Evolutionary conservation across 2,888 invertebrate species (phyloP).

Genomic region (Lepidocyrtinus sp.): DNA sequence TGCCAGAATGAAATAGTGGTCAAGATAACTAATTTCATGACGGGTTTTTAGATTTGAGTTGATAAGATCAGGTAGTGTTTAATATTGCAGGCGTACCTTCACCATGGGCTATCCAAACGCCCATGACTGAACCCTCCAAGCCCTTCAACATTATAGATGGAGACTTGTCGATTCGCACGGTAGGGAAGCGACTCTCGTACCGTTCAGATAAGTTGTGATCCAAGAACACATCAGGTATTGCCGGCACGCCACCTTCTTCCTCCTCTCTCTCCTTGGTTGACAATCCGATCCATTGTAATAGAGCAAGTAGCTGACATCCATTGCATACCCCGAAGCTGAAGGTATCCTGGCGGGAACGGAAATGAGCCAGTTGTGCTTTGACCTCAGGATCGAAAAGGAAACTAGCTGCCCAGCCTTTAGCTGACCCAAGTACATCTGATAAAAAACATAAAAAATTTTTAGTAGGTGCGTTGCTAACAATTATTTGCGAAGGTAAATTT

Average conservation of each 20-base stretch:
- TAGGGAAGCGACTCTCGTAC: slow-evolving; percentile 87
- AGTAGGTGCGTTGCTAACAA: slow-evolving; percentile 7
- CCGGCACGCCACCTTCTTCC: slow-evolving; percentile 70
- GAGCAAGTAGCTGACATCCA: slow-evolving; percentile 96
- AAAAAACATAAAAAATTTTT: slow-evolving; percentile 67
- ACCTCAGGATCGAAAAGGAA: slow-evolving; percentile 85
- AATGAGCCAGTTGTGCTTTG: slow-evolving; percentile 83
- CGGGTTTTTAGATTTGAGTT: too few relatives aligned
- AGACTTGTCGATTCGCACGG: slow-evolving; percentile 81
- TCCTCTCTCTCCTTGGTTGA: slow-evolving; percentile 41
- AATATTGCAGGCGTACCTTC: slow-evolving; percentile 86
- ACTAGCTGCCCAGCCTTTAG: slow-evolving; percentile 98
- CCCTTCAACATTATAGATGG: slow-evolving; percentile 88
- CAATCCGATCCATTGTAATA: slow-evolving; percentile 86
- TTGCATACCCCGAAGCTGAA: slow-evolving; percentile 99
- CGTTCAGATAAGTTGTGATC: slow-evolving; percentile 91
- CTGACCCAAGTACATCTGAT: slow-evolving; percentile 97
- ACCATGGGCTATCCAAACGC: slow-evolving; percentile 97
- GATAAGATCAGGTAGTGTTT: too few relatives aligned
- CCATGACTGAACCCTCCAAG: slow-evolving; percentile 92
- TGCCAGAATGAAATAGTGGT: slow-evolving; percentile 64
- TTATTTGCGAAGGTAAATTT: slow-evolving; percentile 49
- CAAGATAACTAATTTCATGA: not conserved
- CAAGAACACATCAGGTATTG: slow-evolving; percentile 79
- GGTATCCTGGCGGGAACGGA: slow-evolving; percentile 83